phyloP scores from a whole-genome alignment of 2,113 vertebrate species.

The Microcebus tavaratra region DNA sequence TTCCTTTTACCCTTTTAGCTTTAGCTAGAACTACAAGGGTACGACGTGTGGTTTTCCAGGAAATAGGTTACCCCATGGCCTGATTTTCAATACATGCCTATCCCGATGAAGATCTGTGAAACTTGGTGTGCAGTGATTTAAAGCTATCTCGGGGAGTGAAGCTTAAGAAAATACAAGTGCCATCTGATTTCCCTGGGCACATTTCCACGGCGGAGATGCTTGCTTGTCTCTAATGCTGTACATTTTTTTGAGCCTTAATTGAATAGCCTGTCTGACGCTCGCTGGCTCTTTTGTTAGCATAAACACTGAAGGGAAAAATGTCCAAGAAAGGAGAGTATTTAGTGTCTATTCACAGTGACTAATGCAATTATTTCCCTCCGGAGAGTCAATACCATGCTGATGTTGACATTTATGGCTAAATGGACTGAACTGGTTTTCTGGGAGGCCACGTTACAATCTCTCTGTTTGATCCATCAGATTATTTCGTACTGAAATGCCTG shows the following conservation, averaged over 20 bases:
- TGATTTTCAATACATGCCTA: background rate
- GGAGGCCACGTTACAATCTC: fast-evolving
- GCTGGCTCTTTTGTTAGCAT: background rate
- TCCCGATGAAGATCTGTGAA: too few relatives aligned
- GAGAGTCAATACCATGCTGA: background rate
- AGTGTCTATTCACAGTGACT: background rate
- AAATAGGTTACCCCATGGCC: fast-evolving
- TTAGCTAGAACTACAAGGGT: too few relatives aligned
- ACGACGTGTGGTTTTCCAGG: too few relatives aligned
- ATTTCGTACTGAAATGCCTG: background rate
- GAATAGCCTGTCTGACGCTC: background rate
- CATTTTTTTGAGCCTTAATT: background rate
- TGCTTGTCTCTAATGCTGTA: fast-evolving
- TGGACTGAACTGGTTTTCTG: background rate
- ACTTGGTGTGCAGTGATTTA: background rate
- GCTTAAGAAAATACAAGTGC: fast-evolving
- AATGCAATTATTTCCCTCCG: background rate
- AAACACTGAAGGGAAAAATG: background rate
- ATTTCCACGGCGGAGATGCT: background rate
- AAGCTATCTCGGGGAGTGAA: fast-evolving
- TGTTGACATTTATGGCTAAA: background rate
- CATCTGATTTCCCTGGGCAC: fast-evolving
- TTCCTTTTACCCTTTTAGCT: background rate
- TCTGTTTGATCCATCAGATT: background rate
- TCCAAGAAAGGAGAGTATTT: background rate